Percentiles rank a stretch among this genome's conserved stretches.
These are phyloP conservation scores for Caenorhabditis angaria DNA, from an alignment of 2,888 invertebrate genomes.

Conservation along the genomic window DNA sequence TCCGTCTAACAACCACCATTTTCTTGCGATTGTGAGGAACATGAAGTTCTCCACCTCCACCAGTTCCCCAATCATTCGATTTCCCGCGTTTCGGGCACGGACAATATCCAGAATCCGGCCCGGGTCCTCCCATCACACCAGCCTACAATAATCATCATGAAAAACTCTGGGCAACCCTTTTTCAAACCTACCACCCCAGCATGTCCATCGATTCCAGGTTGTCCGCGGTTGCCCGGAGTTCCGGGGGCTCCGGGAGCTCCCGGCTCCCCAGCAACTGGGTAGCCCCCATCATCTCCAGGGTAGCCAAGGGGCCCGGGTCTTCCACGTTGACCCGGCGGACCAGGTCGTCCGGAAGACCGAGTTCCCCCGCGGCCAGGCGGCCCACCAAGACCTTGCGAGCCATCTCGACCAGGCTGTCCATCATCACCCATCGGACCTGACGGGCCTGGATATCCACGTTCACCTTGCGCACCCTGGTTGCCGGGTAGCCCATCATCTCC, in stretches of 20 bases:
- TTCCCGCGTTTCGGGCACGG: slow-evolving; percentile 30
- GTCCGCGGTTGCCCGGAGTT: slow-evolving; percentile 21
- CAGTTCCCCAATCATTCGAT: too few species aligned
- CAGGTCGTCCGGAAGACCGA: slow-evolving; percentile 16
- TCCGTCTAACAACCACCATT: too few species aligned
- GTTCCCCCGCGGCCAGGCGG: slow-evolving; percentile 30
- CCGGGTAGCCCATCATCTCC: slow-evolving; percentile 19
- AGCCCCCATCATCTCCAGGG: slow-evolving; percentile 27
- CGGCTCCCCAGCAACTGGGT: slow-evolving; percentile 18
- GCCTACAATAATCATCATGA: slow-evolving; percentile 14
- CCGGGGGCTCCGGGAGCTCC: slow-evolving; percentile 21
- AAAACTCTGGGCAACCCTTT: not conserved
- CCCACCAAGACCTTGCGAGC: slow-evolving; percentile 19
- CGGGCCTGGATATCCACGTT: too few species aligned
- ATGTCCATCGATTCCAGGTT: slow-evolving; percentile 29
- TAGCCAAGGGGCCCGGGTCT: slow-evolving; percentile 20
- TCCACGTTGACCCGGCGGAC: slow-evolving; percentile 20
- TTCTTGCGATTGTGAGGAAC: too few species aligned
- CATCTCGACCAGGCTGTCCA: slow-evolving; percentile 12
- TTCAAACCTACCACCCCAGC: slow-evolving; percentile 24
- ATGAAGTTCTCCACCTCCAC: too few species aligned
- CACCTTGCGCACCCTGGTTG: slow-evolving; percentile 17
- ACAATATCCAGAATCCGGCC: slow-evolving; percentile 37
- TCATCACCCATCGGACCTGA: slow-evolving; percentile 11
- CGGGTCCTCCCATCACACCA: slow-evolving; percentile 22